phyloP scores from a whole-genome alignment of 1,140 invertebrate genomes.

The Cotesia vestalis region DNA sequence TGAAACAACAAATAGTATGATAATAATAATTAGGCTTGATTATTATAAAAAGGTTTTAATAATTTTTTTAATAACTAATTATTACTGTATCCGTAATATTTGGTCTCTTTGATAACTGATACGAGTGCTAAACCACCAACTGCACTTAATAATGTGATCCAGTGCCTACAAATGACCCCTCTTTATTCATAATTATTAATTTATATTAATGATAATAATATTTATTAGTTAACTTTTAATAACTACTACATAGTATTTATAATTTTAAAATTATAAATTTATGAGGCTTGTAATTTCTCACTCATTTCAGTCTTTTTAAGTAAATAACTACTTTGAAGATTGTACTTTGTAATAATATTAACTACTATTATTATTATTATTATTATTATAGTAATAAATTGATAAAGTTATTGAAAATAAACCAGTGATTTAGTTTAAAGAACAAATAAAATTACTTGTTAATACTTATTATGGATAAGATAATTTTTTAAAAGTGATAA shows the following conservation, averaged over 20 bases:
- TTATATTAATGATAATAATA: conserved; percentile 4
- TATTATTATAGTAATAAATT: too few species aligned
- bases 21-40: conserved; percentile 29
- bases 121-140: conserved; percentile 9
- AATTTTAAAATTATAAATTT: background rate
- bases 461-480: conserved; percentile 10
- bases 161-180: conserved; percentile 38
- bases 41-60: background rate
- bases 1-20: conserved; percentile 67
- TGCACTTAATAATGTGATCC: conserved; percentile 36
- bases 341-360: too few species aligned
- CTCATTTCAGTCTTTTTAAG: background rate
- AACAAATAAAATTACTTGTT: background rate
- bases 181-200: background rate
- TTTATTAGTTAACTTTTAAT: background rate
- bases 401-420: too few species aligned
- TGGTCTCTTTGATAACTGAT: background rate
- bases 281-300: background rate
- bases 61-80: conserved; percentile 8
- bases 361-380: too few species aligned
- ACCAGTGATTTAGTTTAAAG: too few species aligned
- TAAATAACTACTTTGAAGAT: too few species aligned
- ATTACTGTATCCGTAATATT: background rate
- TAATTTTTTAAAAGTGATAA: conserved; percentile 26
- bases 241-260: too few species aligned